These are phyloP conservation scores for Uloborus plumipes DNA, from an alignment of 2,888 invertebrate species.

Conservation along the genomic window DNA sequence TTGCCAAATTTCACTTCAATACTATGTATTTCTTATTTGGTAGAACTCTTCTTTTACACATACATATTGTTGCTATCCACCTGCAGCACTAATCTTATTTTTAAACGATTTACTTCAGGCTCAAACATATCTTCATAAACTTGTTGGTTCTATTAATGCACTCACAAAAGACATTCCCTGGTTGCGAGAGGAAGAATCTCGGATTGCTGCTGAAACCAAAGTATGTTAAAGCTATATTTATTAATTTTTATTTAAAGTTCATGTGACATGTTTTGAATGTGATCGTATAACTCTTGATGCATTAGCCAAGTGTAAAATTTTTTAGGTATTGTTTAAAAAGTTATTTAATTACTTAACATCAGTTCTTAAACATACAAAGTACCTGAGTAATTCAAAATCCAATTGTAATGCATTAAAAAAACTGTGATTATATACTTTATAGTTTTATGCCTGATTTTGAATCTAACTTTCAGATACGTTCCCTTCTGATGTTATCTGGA, in stretches of 20 bases:
- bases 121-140: slow-evolving; percentile 40
- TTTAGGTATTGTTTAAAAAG: not conserved
- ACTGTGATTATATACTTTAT: not conserved
- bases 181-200: slow-evolving; percentile 32
- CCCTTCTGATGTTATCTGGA: slow-evolving; percentile 55
- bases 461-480: slow-evolving; percentile 42
- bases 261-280: not conserved
- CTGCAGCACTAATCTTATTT: no score
- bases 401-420: no score
- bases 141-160: slow-evolving; percentile 27
- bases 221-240: slow-evolving; percentile 2
- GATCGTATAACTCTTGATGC: no score
- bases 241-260: not conserved
- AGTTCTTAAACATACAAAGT: no score
- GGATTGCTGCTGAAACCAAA: slow-evolving; percentile 18
- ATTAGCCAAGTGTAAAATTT: not conserved
- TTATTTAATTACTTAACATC: not conserved
- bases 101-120: slow-evolving; percentile 12
- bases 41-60: no score
- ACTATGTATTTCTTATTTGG: no score
- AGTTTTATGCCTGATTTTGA: no score
- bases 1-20: no score
- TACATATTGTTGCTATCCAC: no score
- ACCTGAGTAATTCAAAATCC: no score
- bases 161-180: slow-evolving; percentile 31